Conservation (phyloP, 1,140 invertebrate species). For the Lasioglossum baleicum region DNA sequence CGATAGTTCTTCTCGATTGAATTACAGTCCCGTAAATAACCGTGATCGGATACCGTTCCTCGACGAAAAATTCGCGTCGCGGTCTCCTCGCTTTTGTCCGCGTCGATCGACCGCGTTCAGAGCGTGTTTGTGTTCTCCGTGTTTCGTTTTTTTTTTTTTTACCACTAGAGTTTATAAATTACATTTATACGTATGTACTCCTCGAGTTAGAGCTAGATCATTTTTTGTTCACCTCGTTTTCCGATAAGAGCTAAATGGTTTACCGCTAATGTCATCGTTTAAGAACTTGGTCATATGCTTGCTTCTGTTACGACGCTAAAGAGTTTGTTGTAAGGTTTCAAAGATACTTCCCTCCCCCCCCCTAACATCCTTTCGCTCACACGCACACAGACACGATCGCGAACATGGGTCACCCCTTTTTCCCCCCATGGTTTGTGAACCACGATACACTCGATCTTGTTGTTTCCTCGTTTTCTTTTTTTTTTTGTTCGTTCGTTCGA, state of each 20-base stretch:
- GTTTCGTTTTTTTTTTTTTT: conserved; percentile 7
- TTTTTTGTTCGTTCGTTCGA: no score
- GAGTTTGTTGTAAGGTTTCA: conserved; percentile 31
- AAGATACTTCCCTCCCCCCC: not conserved
- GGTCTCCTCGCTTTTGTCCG: no score
- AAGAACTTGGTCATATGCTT: conserved; percentile 66
- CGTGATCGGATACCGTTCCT: no score
- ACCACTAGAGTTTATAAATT: conserved; percentile 25
- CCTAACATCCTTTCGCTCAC: conserved; percentile 2
- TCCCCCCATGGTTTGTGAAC: not conserved
- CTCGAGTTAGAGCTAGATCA: not conserved
- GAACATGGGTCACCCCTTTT: not conserved
- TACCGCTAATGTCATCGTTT: conserved; percentile 48
- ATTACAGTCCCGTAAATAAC: no score
- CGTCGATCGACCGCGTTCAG: conserved; percentile 9
- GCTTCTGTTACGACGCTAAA: conserved; percentile 50
- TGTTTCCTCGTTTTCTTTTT: not conserved
- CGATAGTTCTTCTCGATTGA: no score
- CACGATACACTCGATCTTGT: not conserved
- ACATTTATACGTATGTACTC: conserved; percentile 26
- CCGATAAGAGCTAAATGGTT: not conserved
- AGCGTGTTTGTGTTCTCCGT: not conserved
- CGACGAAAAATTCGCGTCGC: no score
- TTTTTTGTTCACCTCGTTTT: not conserved
- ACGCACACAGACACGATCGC: conserved; percentile 8